Percentiles rank a stretch among this genome's conserved stretches.
Evolutionary conservation across 2,888 invertebrate species (phyloP).

Genomic region (Brachycybe producta): DNA sequence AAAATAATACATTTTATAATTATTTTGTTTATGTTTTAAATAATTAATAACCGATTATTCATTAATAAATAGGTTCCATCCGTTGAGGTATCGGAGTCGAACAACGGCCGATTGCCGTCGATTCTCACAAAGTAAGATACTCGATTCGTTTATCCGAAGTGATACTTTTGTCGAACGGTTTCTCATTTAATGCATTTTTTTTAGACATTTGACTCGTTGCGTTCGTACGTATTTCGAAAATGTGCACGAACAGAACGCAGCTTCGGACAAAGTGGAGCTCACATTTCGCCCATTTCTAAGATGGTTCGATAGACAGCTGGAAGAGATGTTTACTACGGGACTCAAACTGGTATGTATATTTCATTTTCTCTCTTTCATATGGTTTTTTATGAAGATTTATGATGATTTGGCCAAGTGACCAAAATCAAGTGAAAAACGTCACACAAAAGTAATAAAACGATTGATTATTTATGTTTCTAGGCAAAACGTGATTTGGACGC

Average conservation of each 20-base stretch:
- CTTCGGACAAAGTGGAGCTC: slow-evolving; percentile 27
- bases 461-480: slow-evolving; percentile 13
- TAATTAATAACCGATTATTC: too few species aligned
- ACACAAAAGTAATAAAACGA: too few species aligned
- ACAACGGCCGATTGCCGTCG: too few species aligned
- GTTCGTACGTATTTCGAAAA: slow-evolving; percentile 19
- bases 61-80: too few species aligned
- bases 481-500: slow-evolving; percentile 30
- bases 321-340: slow-evolving; percentile 32
- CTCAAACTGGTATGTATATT: slow-evolving; percentile 29
- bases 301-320: slow-evolving; percentile 34
- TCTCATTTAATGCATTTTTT: background rate
- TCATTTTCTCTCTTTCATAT: background rate
- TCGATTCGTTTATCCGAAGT: too few species aligned
- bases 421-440: too few species aligned
- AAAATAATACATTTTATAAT: too few species aligned
- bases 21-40: too few species aligned
- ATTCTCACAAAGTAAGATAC: too few species aligned
- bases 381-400: background rate
- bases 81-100: too few species aligned
- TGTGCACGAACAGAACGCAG: slow-evolving; percentile 8
- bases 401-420: background rate
- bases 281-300: slow-evolving; percentile 32
- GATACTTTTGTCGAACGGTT: too few species aligned
- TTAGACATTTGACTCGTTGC: slow-evolving; percentile 15